A percentile compares a stretch with the other conserved stretches of the same genome.
Conservation (phyloP, 2,888 invertebrate species). For the Sminthurides aquaticus region DNA sequence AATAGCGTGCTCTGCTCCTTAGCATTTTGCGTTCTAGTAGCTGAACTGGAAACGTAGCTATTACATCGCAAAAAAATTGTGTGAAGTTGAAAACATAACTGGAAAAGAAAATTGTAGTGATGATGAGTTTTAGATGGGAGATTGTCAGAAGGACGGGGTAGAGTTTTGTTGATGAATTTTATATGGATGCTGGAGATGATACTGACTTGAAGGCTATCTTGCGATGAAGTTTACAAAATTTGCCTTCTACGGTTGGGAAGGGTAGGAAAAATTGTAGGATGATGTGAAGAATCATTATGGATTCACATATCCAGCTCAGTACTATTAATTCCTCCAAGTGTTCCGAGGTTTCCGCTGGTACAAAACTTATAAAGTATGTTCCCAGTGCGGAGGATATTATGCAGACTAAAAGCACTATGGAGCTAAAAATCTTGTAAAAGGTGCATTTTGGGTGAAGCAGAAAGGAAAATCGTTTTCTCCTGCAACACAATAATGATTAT, state of each 20-base stretch:
- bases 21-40: background rate
- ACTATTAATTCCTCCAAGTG: background rate
- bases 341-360: background rate
- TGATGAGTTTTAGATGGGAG: background rate
- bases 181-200: no score
- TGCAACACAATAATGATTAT: no score
- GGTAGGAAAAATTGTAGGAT: constrained; percentile 30
- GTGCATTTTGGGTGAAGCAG: constrained; percentile 32
- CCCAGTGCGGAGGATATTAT: constrained; percentile 31
- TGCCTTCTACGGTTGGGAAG: constrained; percentile 23
- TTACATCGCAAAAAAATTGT: constrained; percentile 28
- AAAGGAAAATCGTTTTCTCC: background rate
- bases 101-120: background rate
- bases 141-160: no score
- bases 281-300: constrained; percentile 22
- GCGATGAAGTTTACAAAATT: constrained; percentile 26
- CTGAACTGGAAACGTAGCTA: constrained; percentile 25
- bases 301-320: constrained; percentile 19
- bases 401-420: constrained; percentile 11
- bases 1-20: background rate
- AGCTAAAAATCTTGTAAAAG: constrained; percentile 18
- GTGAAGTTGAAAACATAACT: constrained; percentile 26
- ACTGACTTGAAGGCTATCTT: constrained; percentile 27
- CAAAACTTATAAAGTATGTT: constrained; percentile 30
- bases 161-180: no score